Base-by-base conservation (phyloP, 2,888 invertebrate species). In the Argyresthia goedartella region DNA sequence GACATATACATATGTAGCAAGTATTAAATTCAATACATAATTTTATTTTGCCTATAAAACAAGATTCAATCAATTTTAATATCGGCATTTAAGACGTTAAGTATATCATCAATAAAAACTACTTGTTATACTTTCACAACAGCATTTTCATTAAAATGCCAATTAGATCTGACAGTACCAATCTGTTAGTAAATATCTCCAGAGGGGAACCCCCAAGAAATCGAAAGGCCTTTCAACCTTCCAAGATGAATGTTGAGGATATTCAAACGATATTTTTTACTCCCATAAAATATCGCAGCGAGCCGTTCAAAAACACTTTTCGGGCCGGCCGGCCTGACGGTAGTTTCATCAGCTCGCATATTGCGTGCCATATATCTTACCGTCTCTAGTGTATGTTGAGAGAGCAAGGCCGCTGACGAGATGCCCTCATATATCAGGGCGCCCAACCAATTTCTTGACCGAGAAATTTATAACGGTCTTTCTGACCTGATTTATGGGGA, bases 391-490 rank as follows among this genome's bases (percentile, higher is more conserved):
- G 25, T 25, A 25, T 6, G 25, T 25, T 25, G 25, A 25, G 49
- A 33, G 49, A 44, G 48, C 52, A 51, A 11, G 35, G 13, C 13
- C 47, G 39, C n/a, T 13, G 49, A 39, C 41, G 49, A 15, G 34
- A 10, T 35, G 33, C 64, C 25, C 25, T 60, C 69, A 73, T 73
- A 76, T 75, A 79, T 76, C 78, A 80, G 73, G 25, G 59, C 59
- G 13, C 52, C 69, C 68, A 64, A 69, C 78, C 81, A 84, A 84
- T 84, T 81, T 78, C 84, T 82, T 82, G 82, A 81, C 81, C 84
- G 75, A 77, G 78, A 79, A 82, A 84, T 82, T 82, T 81, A 81
- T 82, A 82, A 78, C 79, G 76, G 75, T 78, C 60, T 51, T 55
- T 60, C 58, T 55, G 57, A 55, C 25, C 62, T 71, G 76, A 76